Evolutionary conservation across 2,797 vertebrate species (phyloP), one percentile per base, ranked within the genome.

Genomic region (Phoeniculus purpureus): DNA sequence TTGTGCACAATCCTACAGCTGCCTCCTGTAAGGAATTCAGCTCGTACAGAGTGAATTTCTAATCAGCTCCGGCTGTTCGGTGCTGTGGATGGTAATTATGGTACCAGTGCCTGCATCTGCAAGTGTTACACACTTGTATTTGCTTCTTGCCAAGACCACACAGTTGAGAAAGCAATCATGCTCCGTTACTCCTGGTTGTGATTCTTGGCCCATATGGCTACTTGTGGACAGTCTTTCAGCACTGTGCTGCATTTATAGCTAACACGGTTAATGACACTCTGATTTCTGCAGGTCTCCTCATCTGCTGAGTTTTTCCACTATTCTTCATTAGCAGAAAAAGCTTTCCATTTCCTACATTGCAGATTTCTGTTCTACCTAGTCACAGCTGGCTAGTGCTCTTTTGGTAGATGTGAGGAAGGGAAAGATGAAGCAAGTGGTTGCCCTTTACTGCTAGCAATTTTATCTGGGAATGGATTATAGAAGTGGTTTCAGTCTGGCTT

Each of bases 151-250:
- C 87, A 85, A 83, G 90, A 92, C 66, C 81, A 88, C 88, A 40
- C 31, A 87, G 90, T 78, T 61, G 76, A 82, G 74, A 89, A 65
- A 93, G 85, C 47, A 85, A 85, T 90, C 89, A 85, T 77, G 87
- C 85, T 87, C 95, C 74, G 86, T 94, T 92, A 92, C 92, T 81
- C 62, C 91, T 85, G 59, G 65, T 89, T 95, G 73, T 92, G 87
- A 90, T 87, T 94, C 93, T 77, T 92, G 84, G 79, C 81, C 94
- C 75, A 70, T 93, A 91, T 88, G 92, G 74, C 79, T 90, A 87
- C 89, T 94, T 26, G 6, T 0, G 43, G 90, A 94, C 79, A 65
- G 70, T 59, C 68, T 58, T 93, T 77, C 66, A 50, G 76, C 0
- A 13, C 78, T 76, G 72, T 91, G 81, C 29, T 93, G 91, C 89